Percentiles rank a stretch among this genome's conserved stretches.
Conservation (phyloP, 2,113 vertebrate species). For the Trachemys scripta region DNA sequence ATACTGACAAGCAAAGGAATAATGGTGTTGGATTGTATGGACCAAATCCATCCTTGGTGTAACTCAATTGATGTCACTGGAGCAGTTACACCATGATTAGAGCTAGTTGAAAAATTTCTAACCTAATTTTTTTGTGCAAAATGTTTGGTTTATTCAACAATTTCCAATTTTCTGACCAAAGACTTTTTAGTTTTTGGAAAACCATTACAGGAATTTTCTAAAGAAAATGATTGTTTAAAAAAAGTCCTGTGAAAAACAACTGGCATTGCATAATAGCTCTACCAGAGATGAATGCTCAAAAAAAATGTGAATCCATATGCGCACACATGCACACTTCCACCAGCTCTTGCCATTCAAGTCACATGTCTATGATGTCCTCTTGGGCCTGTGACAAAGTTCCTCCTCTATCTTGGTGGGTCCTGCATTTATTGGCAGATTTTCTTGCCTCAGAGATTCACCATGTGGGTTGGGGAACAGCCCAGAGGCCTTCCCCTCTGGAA, state of each 20-base stretch:
- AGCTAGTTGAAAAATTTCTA: background rate
- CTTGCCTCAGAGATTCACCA: too few relatives aligned
- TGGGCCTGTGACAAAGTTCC: too few relatives aligned
- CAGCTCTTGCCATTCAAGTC: background rate
- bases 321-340: rapidly evolving
- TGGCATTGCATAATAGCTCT: background rate
- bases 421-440: too few relatives aligned
- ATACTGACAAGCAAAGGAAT: slow-evolving; percentile 37
- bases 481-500: too few relatives aligned
- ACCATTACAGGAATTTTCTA: background rate
- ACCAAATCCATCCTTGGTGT: slow-evolving; percentile 6
- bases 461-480: too few relatives aligned
- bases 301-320: background rate
- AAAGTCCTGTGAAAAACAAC: background rate
- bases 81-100: background rate
- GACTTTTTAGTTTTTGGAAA: background rate
- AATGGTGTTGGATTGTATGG: background rate
- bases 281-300: background rate
- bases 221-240: background rate
- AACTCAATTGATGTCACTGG: background rate
- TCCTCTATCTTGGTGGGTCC: too few relatives aligned
- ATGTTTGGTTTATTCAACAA: slow-evolving; percentile 11
- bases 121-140: background rate
- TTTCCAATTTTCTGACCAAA: background rate
- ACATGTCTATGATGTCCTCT: background rate